Evolutionary conservation across 1,140 invertebrate genomes (phyloP), one percentile per base, ranked within the genome.

Genomic region (Tetramorium simillimum): DNA sequence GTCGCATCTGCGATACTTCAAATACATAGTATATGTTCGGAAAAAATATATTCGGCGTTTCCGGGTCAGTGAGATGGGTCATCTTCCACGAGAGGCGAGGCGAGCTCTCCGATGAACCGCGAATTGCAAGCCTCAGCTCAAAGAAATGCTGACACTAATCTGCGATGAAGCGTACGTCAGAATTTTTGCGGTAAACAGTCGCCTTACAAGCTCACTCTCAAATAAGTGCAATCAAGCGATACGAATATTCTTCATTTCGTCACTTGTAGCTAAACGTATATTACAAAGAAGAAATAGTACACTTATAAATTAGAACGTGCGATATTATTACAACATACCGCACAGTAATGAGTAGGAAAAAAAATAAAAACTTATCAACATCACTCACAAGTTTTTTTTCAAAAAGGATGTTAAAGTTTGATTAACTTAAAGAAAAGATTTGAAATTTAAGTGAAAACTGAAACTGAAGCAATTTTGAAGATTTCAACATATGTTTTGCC

Each of bases 141-240:
- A 84, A 84, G 28, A 84, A 84, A 73, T 4, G 80, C 69, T 60
- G 80, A 84, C 69, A 49, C 53, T 60, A 73, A 75, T 84, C 53
- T 75, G 14, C 18, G 21, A 14, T 1, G 14, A 12, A 81, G 21
- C 77, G 7, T 58, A 46, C 18, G 37, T 56, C 67, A 72, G 24
- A 37, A 28, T 84, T 84, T 60, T 75, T 75, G 9, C 40, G 18
- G n/a, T 75, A 84, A 84, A 84, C 69, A 75, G 49, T 60, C 14
- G 51, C 53, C 28, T 84, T 75, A 46, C 28, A 24, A 82, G 53
- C 28, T 21, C 14, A n/a, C 1, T 73, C 28, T 84, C 53, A 60
- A 75, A 73, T 73, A 9, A 73, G 1, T 70, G 53, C 69, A 21
- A 37, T 84, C 40, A 18, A 60, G 49, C 16, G 33, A 56, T 56